Evolutionary conservation across 1,140 invertebrate species (phyloP).

Genomic region (Hyposmocoma kahamanoa): DNA sequence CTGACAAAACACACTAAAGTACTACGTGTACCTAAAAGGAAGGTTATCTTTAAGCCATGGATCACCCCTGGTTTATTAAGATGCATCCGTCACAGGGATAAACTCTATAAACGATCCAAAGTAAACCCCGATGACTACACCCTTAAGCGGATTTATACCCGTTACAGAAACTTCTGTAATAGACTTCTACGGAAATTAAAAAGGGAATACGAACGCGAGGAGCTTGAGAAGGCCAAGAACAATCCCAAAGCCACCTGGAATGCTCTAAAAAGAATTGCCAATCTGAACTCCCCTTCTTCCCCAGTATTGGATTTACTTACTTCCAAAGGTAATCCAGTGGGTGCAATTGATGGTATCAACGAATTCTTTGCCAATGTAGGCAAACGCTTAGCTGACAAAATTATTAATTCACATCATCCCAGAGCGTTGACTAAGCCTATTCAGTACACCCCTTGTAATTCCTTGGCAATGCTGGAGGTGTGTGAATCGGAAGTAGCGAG

Average conservation of each 20-base stretch:
- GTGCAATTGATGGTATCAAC: neutral
- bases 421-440: neutral
- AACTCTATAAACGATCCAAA: neutral
- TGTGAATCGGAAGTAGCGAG: neutral
- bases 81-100: neutral
- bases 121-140: neutral
- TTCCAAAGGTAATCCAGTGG: neutral
- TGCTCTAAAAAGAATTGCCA: neutral
- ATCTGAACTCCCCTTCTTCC: neutral
- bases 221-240: neutral
- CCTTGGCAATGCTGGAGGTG: neutral
- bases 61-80: neutral
- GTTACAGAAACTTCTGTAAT: constrained; percentile 2
- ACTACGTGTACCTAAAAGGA: neutral
- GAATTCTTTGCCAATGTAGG: neutral
- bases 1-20: neutral
- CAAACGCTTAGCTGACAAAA: neutral
- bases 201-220: neutral
- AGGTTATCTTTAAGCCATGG: neutral
- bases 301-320: neutral
- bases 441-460: neutral
- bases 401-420: neutral
- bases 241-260: neutral
- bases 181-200: neutral
- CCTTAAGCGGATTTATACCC: neutral